Conservation (phyloP, 2,797 vertebrate species). For the Liasis olivaceus region DNA sequence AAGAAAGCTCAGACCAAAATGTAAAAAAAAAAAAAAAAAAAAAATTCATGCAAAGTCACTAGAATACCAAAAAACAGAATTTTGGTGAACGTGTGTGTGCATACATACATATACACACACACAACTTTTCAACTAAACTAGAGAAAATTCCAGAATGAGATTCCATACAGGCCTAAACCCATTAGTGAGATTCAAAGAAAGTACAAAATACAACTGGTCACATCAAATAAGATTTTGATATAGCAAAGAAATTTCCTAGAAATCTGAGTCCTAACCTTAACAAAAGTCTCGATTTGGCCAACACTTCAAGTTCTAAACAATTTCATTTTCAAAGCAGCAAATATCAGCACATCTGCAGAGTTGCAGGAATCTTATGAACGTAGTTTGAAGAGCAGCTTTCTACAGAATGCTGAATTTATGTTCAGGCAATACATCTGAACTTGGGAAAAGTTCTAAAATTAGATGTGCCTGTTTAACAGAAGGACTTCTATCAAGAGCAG, state of each 20-base stretch:
- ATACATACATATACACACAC: too few relatives aligned
- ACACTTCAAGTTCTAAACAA: background rate
- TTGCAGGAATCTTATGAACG: background rate
- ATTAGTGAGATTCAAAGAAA: background rate
- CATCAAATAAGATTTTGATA: background rate
- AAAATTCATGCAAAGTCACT: background rate
- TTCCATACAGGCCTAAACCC: background rate
- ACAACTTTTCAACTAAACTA: background rate
- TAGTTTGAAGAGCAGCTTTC: background rate
- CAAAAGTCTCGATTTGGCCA: background rate
- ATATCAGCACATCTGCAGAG: background rate
- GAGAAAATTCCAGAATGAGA: background rate
- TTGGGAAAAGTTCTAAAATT: background rate
- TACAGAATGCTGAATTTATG: background rate
- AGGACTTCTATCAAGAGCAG: background rate
- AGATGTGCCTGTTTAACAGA: background rate
- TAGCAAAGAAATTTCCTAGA: background rate
- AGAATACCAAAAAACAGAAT: background rate
- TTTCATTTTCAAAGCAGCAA: background rate
- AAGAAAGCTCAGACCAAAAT: background rate
- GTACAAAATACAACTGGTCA: background rate
- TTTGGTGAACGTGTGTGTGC: background rate
- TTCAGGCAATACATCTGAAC: too few relatives aligned
- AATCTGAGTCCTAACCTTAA: background rate
- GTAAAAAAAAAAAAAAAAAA: background rate